Conservation (phyloP, 1,140 invertebrate genomes). For the Odontomachus brunneus region DNA sequence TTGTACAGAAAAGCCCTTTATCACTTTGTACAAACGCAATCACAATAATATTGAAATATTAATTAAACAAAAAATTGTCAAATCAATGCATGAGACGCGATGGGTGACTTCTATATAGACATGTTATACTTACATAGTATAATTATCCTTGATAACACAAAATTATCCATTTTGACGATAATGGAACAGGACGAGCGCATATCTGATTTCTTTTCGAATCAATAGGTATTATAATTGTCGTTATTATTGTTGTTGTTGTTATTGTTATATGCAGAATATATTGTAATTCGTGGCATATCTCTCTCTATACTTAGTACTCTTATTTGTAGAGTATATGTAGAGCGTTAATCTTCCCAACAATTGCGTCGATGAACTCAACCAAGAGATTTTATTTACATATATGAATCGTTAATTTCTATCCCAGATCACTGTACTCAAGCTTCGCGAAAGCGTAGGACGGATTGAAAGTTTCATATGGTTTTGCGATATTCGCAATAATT, state of each 20-base stretch:
- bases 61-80: no score
- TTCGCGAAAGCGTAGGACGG: no score
- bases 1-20: no score
- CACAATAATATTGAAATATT: no score
- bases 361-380: constrained; percentile 28
- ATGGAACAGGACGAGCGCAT: background rate
- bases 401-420: constrained; percentile 18
- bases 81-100: no score
- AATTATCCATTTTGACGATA: background rate
- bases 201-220: constrained; percentile 58
- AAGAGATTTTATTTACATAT: constrained; percentile 56
- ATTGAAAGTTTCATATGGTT: no score
- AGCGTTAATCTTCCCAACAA: constrained; percentile 24
- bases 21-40: no score
- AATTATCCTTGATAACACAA: constrained; percentile 24
- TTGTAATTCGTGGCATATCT: constrained; percentile 68
- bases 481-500: no score
- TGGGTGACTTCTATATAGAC: background rate
- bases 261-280: constrained; percentile 73
- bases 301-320: constrained; percentile 82
- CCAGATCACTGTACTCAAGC: no score
- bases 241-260: constrained; percentile 78
- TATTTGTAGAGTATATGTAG: constrained; percentile 78
- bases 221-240: constrained; percentile 68
- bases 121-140: constrained; percentile 26